Evolutionary conservation across 2,888 invertebrate species (phyloP), one percentile per base, ranked within the genome.

Genomic region (Clistopyga incitator): DNA sequence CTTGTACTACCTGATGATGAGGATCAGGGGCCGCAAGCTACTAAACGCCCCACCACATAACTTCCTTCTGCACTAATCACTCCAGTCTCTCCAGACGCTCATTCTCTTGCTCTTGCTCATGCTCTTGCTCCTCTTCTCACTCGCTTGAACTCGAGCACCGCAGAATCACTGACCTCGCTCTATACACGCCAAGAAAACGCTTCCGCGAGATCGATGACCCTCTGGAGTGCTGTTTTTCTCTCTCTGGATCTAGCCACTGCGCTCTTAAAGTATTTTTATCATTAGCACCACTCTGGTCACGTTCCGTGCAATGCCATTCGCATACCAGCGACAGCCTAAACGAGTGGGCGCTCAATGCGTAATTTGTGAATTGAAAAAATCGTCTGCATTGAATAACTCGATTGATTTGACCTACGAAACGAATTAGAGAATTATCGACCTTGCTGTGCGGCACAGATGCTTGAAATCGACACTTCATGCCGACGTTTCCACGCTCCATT

Each of bases 131-230:
- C 15, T n/a, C 10, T 20, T 38, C n/a, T 18, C 25, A 38, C 34
- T 59, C 29, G 59, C 29, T 59, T 25, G 75, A 42, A 18, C 50
- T 18, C 18, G n/a, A 71, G 45, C 76, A 59, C 50, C 76, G 78
- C 71, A 82, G 82, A 85, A 85, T 85, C 82, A 85, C 85, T 83
- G 83, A 85, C 83, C 85, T 85, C 83, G 59, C 79, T 85, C 81
- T 70, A 64, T 38, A 78, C 52, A 78, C 76, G 76, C 80, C 78
- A 75, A 82, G 82, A 82, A 82, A 82, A 67, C 52, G 72, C 81
- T 79, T 84, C 84, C 78, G 75, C 61, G 74, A 85, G 85, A 82
- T 85, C 85, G 83, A 83, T 83, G 85, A 83, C 85, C 85, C 75
- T 52, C 65, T 50, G 42, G 70, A 47, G 56, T 54, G 70, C 70